Evolutionary conservation across 2,888 invertebrate species (phyloP).

Genomic region (Sphaerophoria rueppellii): DNA sequence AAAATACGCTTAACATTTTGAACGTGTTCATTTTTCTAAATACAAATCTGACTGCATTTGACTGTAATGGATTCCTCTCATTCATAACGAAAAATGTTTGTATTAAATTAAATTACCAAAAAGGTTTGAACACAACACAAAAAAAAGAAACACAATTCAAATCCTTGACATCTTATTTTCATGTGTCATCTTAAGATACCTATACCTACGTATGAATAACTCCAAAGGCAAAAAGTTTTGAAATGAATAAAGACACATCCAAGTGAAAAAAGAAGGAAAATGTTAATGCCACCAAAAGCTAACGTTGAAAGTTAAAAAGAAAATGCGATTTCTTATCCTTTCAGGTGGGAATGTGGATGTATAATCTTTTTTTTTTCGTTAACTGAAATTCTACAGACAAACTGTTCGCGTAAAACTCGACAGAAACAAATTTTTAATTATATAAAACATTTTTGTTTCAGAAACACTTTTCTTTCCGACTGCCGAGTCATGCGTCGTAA

Average conservation of each 20-base stretch:
- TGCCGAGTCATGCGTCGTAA: conserved; percentile 8
- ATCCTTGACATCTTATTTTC: conserved; percentile 53
- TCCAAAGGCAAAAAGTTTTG: conserved; percentile 15
- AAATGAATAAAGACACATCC: conserved; percentile 23
- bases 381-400: not conserved
- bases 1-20: too few species aligned
- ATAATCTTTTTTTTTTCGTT: not conserved
- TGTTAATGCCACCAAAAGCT: conserved; percentile 22
- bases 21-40: not conserved
- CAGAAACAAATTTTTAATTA: conserved; percentile 42
- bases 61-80: conserved; percentile 63
- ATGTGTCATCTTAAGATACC: conserved; percentile 42
- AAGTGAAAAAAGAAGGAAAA: conserved; percentile 19
- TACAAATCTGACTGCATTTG: not conserved
- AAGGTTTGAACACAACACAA: conserved; percentile 12
- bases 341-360: not conserved
- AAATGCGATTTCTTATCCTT: conserved; percentile 8
- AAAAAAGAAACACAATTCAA: conserved; percentile 1
- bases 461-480: not conserved
- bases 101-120: conserved; percentile 40
- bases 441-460: conserved; percentile 11
- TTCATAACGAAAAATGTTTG: conserved; percentile 33
- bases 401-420: conserved; percentile 11
- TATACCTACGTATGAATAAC: conserved; percentile 8
- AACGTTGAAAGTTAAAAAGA: not conserved